Evolutionary conservation across 2,113 vertebrate species (phyloP).

Genomic region (Chamaea fasciata): DNA sequence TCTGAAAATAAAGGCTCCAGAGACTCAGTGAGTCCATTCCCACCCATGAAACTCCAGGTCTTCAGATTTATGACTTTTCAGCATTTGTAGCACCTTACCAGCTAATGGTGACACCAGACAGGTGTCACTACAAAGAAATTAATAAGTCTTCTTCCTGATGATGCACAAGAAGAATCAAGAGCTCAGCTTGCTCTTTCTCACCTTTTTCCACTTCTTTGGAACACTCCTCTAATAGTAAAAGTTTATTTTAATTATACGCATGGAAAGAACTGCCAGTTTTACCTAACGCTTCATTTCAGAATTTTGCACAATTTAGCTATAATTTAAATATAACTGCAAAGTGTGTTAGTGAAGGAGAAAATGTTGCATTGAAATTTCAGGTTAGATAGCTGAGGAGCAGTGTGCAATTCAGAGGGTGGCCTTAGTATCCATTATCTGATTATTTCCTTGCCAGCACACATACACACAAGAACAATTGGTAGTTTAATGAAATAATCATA

Average conservation of each 20-base stretch:
- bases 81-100: neutral
- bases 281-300: neutral
- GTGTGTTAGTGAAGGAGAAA: neutral
- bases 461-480: neutral
- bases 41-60: neutral
- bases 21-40: neutral
- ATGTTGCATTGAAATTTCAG: conserved; percentile 13
- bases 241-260: neutral
- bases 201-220: neutral
- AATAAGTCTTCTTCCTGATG: neutral
- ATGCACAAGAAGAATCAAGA: neutral
- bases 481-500: conserved; percentile 54
- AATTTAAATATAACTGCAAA: neutral
- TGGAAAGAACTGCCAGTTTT: neutral
- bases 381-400: neutral
- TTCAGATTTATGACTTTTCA: neutral
- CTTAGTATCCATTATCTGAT: conserved; percentile 26
- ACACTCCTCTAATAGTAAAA: neutral
- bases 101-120: neutral
- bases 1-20: neutral
- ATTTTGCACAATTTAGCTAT: neutral
- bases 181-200: neutral
- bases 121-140: neutral
- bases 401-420: neutral
- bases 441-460: conserved; percentile 26